Conservation (phyloP, 2,888 invertebrate genomes). For the Sussaba pulchella region DNA sequence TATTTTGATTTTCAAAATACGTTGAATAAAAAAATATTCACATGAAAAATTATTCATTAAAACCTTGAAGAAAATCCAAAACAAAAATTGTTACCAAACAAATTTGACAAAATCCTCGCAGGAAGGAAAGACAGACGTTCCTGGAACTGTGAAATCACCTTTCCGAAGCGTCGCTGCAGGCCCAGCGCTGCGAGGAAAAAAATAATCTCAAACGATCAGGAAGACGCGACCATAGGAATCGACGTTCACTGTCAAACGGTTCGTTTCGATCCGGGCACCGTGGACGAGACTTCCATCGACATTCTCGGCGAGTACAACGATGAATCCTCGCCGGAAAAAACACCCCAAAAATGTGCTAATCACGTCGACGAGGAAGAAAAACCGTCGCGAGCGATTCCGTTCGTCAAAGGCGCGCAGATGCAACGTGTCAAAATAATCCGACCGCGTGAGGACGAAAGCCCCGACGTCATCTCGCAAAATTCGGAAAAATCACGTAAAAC, state of each 20-base stretch:
- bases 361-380: neutral
- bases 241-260: constrained; percentile 62
- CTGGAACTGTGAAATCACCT: constrained; percentile 62
- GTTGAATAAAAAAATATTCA: no score
- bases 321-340: neutral
- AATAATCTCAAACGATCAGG: constrained; percentile 40
- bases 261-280: constrained; percentile 25
- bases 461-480: neutral
- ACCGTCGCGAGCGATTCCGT: constrained; percentile 16
- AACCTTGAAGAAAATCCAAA: no score
- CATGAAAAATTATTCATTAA: no score
- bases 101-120: no score
- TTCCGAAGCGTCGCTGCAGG: constrained; percentile 61
- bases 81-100: no score
- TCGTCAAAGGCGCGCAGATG: constrained; percentile 51
- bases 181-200: constrained; percentile 59
- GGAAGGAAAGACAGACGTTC: constrained; percentile 43
- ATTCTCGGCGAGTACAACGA: neutral
- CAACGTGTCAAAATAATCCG: constrained; percentile 12
- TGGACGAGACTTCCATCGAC: neutral
- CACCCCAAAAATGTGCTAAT: neutral
- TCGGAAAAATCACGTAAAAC: constrained; percentile 4
- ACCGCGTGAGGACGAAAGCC: neutral
- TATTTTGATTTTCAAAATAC: no score
- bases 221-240: constrained; percentile 59